A percentile compares a stretch with the other conserved stretches of the same genome.
phyloP scores from a whole-genome alignment of 1,140 invertebrate species.

The Eufriesea mexicana region DNA sequence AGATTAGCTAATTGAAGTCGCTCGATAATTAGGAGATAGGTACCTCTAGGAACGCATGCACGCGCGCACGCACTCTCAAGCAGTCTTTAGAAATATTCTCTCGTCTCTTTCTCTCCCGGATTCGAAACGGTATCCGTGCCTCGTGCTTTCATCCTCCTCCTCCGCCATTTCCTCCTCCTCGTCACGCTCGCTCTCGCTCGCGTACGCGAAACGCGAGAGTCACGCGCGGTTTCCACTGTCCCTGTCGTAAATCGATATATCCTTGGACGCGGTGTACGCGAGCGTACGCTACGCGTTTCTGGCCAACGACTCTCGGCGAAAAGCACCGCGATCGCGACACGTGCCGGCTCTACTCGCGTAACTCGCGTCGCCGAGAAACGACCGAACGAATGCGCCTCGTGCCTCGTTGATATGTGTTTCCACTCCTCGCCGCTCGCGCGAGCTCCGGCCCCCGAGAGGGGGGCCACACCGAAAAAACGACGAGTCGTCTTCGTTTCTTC shows the following conservation, averaged over 20 bases:
- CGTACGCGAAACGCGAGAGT: neutral
- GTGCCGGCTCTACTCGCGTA: neutral
- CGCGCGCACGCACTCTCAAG: slow-evolving; percentile 76
- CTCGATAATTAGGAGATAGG: slow-evolving; percentile 67
- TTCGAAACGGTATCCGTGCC: slow-evolving; percentile 9
- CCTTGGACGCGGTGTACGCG: neutral
- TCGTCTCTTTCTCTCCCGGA: slow-evolving; percentile 26
- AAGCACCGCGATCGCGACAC: neutral
- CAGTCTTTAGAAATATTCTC: slow-evolving; percentile 82
- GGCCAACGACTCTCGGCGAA: no score
- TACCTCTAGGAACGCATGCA: slow-evolving; percentile 77
- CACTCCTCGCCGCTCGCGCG: neutral
- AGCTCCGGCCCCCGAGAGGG: no score
- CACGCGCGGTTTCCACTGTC: neutral
- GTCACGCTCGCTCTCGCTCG: neutral
- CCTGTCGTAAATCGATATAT: neutral
- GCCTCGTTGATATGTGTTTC: slow-evolving; percentile 37
- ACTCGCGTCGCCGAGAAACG: no score
- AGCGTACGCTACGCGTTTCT: neutral
- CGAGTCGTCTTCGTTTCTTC: no score
- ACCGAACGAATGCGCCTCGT: neutral
- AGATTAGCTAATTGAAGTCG: slow-evolving; percentile 64
- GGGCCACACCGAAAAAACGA: no score
- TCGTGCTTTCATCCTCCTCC: no score
- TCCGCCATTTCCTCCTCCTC: slow-evolving; percentile 9